Evolutionary conservation across 64 coral and sea anemone genomes (phyloP).

Genomic region (Astreopora myriophthalma): DNA sequence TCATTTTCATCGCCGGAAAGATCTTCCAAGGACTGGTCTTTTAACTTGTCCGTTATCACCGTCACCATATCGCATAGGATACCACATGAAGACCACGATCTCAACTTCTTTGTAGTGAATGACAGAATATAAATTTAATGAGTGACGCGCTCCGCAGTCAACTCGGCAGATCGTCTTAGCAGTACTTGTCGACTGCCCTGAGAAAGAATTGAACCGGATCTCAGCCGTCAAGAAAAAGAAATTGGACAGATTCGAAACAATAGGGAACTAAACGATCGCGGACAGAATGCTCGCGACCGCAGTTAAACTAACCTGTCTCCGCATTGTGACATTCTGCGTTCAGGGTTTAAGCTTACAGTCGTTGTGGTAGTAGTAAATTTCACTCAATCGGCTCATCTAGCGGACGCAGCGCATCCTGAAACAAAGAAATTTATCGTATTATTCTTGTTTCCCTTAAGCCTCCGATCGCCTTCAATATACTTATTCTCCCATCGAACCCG

Average conservation of each 20-base stretch:
- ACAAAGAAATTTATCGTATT: slow-evolving; percentile 5
- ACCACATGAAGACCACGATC: slow-evolving; percentile 72
- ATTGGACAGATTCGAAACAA: slow-evolving; percentile 40
- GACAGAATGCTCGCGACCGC: slow-evolving; percentile 1
- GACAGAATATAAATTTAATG: slow-evolving; percentile 64
- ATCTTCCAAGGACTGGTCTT: slow-evolving; percentile 92
- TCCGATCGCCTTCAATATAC: background rate
- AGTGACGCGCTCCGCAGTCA: slow-evolving; percentile 34
- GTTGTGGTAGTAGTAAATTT: slow-evolving; percentile 45
- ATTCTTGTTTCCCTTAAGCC: background rate
- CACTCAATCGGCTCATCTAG: background rate
- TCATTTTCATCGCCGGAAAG: slow-evolving; percentile 67
- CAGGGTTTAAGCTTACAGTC: background rate
- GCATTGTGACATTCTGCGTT: slow-evolving; percentile 16
- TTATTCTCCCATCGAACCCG: background rate
- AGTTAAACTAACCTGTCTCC: slow-evolving; percentile 13
- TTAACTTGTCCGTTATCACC: slow-evolving; percentile 89
- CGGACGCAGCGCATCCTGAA: background rate
- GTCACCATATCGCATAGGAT: slow-evolving; percentile 69
- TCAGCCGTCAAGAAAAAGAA: slow-evolving; percentile 32
- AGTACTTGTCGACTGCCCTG: slow-evolving; percentile 68
- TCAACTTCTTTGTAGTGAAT: slow-evolving; percentile 35
- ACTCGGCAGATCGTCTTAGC: background rate
- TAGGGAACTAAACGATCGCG: background rate
- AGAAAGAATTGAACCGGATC: slow-evolving; percentile 71